Evolutionary conservation across 2,888 invertebrate species (phyloP).

Genomic region (Pyrrhosoma nymphula): DNA sequence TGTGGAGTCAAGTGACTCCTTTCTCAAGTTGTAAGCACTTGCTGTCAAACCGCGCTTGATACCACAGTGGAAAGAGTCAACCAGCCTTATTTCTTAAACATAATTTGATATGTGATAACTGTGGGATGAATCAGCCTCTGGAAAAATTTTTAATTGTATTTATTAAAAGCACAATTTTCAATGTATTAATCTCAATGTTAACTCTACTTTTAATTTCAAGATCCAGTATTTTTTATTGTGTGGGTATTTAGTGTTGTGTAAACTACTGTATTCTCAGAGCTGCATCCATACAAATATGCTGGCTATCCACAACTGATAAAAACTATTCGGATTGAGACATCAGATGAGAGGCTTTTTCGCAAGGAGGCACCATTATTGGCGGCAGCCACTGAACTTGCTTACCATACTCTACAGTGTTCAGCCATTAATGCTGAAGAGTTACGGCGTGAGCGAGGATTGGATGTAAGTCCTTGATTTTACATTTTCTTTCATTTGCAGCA

Average conservation of each 20-base stretch:
- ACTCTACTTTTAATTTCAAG: not conserved
- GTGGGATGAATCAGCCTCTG: no score
- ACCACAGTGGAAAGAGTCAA: no score
- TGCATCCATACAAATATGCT: slow-evolving; percentile 98
- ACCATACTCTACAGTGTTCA: slow-evolving; percentile 97
- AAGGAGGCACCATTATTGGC: slow-evolving; percentile 90
- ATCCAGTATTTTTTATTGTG: not conserved
- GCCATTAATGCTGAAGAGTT: slow-evolving; percentile 98
- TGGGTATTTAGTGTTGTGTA: slow-evolving; percentile 71
- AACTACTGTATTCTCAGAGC: slow-evolving; percentile 80
- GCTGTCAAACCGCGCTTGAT: no score
- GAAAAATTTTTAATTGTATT: not conserved
- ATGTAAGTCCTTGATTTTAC: slow-evolving; percentile 78
- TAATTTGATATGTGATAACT: no score
- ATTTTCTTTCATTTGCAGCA: not conserved
- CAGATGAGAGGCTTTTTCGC: slow-evolving; percentile 95
- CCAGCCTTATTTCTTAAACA: no score
- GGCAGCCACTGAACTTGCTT: slow-evolving; percentile 96
- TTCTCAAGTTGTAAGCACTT: no score
- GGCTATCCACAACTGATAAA: slow-evolving; percentile 98
- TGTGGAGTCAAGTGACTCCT: no score
- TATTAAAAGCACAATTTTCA: not conserved
- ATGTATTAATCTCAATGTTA: not conserved
- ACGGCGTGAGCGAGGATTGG: slow-evolving; percentile 94
- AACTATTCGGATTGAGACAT: slow-evolving; percentile 95